Base-by-base conservation (phyloP, 2,113 vertebrate species). In the Gracilinanus agilis region DNA sequence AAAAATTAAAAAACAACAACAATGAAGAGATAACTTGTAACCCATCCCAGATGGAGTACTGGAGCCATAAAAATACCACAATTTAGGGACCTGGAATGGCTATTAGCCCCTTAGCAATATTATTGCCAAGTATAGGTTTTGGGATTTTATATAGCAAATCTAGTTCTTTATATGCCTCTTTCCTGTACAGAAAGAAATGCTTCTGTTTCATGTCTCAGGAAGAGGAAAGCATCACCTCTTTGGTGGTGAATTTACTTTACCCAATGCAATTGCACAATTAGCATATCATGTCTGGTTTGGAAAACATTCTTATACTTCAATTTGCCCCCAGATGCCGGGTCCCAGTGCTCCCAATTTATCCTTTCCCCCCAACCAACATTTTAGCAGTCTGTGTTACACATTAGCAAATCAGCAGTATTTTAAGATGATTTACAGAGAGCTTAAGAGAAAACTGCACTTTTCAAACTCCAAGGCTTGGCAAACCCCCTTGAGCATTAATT, bases 381-480 rank as follows among this genome's bases (percentile, higher is more conserved):
- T 67, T 55, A 95, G 90, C 24, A 3, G 12, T 93, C 29, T 97
- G 94, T 92, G 58, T 95, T 96, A 90, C 44, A 91, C 96, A 94
- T 97, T 94, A 94, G 94, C 89, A 94, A 94, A 95, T 97, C 96
- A 96, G 23, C 61, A 93, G 58, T 95, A 97, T 97, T 96, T 97
- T 96, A 61, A 75, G 9, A 27, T 94, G 44, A 96, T 97, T 98
- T 98, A 97, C 91, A 95, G 16, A 96, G 54, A 91, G 16, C 90
- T 98, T 95, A 96, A 61, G 95, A 88, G 54, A 75, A 97, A 97
- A 94, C 44, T 95, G 9, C 25, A 92, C 40, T 97, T 97, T 96
- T 90, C 67, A 89, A 94, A 44, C 24, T 94, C 21, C 2, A 58
- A 90, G 93, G 8, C 90, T 95, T 91, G 25, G 61, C 94, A 92